A percentile compares a stretch with the other conserved stretches of the same genome.
phyloP scores from a whole-genome alignment of 2,888 invertebrate species.

The Pogonocherus hispidulus region DNA sequence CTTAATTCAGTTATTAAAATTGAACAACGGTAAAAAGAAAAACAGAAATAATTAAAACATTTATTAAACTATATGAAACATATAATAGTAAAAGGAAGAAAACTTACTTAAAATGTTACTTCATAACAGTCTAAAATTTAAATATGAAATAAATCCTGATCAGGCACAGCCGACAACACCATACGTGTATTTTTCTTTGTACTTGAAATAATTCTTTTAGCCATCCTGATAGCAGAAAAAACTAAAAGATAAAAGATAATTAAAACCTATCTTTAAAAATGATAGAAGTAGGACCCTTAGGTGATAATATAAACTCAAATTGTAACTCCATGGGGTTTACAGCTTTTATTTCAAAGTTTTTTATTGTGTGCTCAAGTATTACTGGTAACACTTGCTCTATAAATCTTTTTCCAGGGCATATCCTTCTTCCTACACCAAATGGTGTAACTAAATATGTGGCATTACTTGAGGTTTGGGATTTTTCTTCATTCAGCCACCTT shows the following conservation, averaged over 20 bases:
- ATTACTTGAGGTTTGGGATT: constrained; percentile 64
- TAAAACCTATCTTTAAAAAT: constrained; percentile 74
- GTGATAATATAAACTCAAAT: constrained; percentile 86
- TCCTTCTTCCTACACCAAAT: constrained; percentile 84
- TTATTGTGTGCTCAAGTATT: constrained; percentile 78
- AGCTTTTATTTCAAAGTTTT: constrained; percentile 78
- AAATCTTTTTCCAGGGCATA: constrained; percentile 89
- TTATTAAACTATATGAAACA: constrained; percentile 27
- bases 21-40: constrained; percentile 2
- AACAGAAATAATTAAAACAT: constrained; percentile 13
- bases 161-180: constrained; percentile 43
- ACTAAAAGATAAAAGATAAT: constrained; percentile 27
- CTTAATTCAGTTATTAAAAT: too few relatives aligned
- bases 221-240: constrained; percentile 32
- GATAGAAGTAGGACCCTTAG: constrained; percentile 81
- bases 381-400: constrained; percentile 84
- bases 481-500: constrained; percentile 77
- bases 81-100: constrained; percentile 25
- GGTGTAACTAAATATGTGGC: constrained; percentile 80
- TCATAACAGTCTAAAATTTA: constrained; percentile 38
- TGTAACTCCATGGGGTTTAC: constrained; percentile 78
- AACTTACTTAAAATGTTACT: constrained; percentile 8
- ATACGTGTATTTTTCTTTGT: constrained; percentile 36
- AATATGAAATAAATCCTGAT: constrained; percentile 37
- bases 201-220: constrained; percentile 32